Evolutionary conservation across 2,888 invertebrate species (phyloP).

Genomic region (Ennomos erosarius): DNA sequence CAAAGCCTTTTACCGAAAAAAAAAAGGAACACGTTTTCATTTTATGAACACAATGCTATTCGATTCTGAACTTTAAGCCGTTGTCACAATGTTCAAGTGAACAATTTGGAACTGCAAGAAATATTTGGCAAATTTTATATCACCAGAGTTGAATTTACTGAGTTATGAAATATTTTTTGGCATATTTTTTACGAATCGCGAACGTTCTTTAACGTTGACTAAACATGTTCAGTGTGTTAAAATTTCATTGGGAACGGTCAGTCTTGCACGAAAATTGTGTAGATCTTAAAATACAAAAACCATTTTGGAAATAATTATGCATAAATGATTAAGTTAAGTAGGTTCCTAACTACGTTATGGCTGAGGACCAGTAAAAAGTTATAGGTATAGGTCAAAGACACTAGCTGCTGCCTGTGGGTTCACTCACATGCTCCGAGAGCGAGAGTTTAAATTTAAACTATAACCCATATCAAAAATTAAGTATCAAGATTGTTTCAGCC

Average conservation of each 20-base stretch:
- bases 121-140: constrained; percentile 62
- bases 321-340: too few species aligned
- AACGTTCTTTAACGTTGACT: constrained; percentile 45
- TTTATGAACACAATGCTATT: neutral
- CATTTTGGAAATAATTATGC: too few species aligned
- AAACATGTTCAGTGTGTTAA: constrained; percentile 35
- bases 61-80: constrained; percentile 41
- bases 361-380: too few species aligned
- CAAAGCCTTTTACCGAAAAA: constrained; percentile 73
- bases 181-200: constrained; percentile 50
- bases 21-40: constrained; percentile 45
- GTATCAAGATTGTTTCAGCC: too few species aligned
- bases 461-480: too few species aligned
- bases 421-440: too few species aligned
- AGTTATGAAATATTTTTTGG: constrained; percentile 72
- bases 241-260: constrained; percentile 22
- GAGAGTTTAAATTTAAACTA: too few species aligned
- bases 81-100: constrained; percentile 19
- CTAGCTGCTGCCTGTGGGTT: too few species aligned
- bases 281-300: too few species aligned
- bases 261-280: constrained; percentile 21
- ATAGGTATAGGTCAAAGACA: too few species aligned
- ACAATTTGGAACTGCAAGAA: neutral
- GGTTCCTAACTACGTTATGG: too few species aligned
- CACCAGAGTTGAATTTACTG: constrained; percentile 75